Evolutionary conservation across 2,113 vertebrate species (phyloP), one percentile per base, ranked within the genome.

Genomic region (Machaerirhynchus nigripectus): DNA sequence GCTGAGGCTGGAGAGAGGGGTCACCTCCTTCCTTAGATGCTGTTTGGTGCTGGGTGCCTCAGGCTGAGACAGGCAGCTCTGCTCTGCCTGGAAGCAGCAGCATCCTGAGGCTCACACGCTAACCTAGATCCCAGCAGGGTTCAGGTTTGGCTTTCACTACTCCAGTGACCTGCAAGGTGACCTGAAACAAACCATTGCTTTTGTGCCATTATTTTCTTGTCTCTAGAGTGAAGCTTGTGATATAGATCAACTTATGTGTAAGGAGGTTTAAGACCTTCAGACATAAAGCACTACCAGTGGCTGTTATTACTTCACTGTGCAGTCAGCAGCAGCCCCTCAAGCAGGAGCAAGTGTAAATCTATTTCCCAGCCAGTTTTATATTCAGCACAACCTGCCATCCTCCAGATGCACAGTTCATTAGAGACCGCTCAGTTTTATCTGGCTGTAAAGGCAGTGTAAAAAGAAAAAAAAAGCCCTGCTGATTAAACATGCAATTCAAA

Each of bases 401-500:
- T 84, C 92, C 93, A 96, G 88, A 96, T 93, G 80, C 69, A 86
- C 69, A 82, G 92, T 31, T 93, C 88, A 65, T 95, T 94, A 93
- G 23, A 71, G 80, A 89, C 33, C 0, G 0, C 64, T 71, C 6
- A 1, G 47, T 75, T 96, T 95, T 87, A 87, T 75, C 90, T 79
- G 80, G 27, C 88, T 89, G 74, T 42, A 89, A 82, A 87, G 49
- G 28, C 52, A 2, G 2, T 3, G 33, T 47, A 27, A 27, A 42
- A 35, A 16, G n/a, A 46, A 52, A 52, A 52, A 74, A 79, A 79
- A 55, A 55, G 4, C 33, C 21, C 44, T 31, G 28, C 73, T 87
- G 86, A 87, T 95, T 89, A 93, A 96, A 83, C 73, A 46, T 39
- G 57, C 76, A 84, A 60, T 87, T 87, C 86, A 90, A 95, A 94